Base-by-base conservation (phyloP, 2,888 invertebrate genomes). In the Idaea aversata region DNA sequence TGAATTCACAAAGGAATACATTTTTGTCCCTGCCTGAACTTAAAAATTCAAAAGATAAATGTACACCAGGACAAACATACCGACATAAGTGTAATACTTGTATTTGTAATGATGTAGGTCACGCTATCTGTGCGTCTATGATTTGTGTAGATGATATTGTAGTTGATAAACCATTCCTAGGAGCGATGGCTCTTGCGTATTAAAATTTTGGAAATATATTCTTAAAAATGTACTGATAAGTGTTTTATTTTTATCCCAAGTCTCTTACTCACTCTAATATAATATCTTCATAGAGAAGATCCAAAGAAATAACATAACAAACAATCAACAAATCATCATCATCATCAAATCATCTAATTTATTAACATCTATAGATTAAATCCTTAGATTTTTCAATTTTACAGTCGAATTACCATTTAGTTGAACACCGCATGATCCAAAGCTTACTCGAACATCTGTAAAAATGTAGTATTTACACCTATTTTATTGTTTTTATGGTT, bases 61-160 rank as follows among this genome's bases (percentile, higher is more conserved):
- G 88, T 63, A 59, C 38, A 5, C 83, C 86, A 0, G 82, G 81
- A 15, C 64, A 67, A n/a, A 76, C 72, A 38, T 88, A 88, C 69
- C 77, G 79, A 61, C 74, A 74, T 3, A 74, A 77, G 63, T 88
- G 88, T 65, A 88, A 88, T 59, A 77, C 78, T 0, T 88, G 88
- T 63, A 57, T 76, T 3, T 88, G 88, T 69, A 74, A 76, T 5
- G 25, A 62, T 0, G 70, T 73, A 6, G 74, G 73, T 0, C 38
- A 65, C 3, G 71, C 81, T 3, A 65, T 74, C 0, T 88, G 88
- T 63, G 85, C 85, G 0, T 81, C 79, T 0, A 86, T 85, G 86
- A 66, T 84, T 5, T 88, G 88, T 67, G 72, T 81, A 57, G 72
- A 79, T 16, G 74, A 82, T 61, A 63, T 76, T 4, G 15, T 72